These are phyloP conservation scores for Loxodonta africana DNA, from an alignment of 2,113 vertebrate species.

Conservation along the genomic window DNA sequence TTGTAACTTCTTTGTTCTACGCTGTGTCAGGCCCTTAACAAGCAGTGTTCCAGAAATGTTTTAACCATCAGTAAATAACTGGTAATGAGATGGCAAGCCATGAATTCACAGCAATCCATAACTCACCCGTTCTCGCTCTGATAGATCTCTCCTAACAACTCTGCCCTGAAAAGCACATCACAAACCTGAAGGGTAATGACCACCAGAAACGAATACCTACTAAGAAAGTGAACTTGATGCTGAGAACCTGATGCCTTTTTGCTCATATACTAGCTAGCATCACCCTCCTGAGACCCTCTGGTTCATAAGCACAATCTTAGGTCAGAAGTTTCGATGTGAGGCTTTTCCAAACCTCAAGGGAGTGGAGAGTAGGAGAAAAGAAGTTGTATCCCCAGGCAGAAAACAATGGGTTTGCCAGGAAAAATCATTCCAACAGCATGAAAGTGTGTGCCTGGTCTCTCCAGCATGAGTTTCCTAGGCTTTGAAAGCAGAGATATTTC, in stretches of 20 bases:
- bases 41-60: too few relatives aligned
- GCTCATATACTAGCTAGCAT: neutral
- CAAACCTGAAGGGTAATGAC: too few relatives aligned
- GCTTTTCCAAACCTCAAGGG: neutral
- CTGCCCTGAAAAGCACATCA: too few relatives aligned
- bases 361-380: neutral
- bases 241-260: neutral
- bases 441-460: neutral
- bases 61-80: neutral
- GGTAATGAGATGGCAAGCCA: neutral
- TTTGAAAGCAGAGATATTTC: too few relatives aligned
- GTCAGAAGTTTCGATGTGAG: neutral
- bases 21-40: neutral
- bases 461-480: accelerated
- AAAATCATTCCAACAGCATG: neutral
- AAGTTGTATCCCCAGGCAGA: neutral
- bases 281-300: neutral
- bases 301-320: neutral
- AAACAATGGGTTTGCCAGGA: neutral
- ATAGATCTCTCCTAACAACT: neutral
- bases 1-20: neutral
- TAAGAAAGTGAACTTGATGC: neutral
- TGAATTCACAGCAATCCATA: too few relatives aligned
- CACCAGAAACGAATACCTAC: neutral
- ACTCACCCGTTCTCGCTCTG: neutral